These are phyloP conservation scores for Hephaestus fuliginosus DNA, from an alignment of 2,797 vertebrate species.

Conservation along the genomic window DNA sequence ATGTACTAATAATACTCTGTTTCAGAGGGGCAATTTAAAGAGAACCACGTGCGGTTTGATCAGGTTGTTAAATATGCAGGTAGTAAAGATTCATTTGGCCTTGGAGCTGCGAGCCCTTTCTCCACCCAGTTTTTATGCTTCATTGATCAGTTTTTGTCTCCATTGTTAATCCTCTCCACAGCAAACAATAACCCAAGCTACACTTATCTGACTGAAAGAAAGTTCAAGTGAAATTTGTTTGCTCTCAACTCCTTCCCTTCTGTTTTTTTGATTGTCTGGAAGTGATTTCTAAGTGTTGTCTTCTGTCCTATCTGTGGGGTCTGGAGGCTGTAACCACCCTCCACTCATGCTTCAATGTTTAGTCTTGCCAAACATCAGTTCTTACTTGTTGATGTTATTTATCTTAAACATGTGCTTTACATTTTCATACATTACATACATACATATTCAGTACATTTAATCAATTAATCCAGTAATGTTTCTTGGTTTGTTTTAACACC, in stretches of 20 bases:
- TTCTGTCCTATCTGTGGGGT: neutral
- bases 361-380: neutral
- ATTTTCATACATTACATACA: too few species aligned
- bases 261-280: neutral
- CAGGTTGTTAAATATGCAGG: neutral
- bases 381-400: neutral
- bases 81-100: neutral
- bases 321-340: neutral
- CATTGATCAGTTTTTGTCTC: conserved; percentile 44
- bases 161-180: conserved; percentile 35
- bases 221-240: conserved; percentile 37
- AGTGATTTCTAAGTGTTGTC: neutral
- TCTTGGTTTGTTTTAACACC: neutral
- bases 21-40: neutral
- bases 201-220: conserved; percentile 28
- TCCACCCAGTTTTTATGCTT: conserved; percentile 31
- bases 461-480: neutral
- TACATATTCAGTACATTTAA: neutral
- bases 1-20: neutral
- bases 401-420: neutral
- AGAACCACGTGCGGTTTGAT: neutral
- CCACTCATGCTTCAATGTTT: neutral
- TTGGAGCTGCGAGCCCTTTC: neutral
- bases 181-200: conserved; percentile 43
- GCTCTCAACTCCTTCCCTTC: neutral